Evolutionary conservation across 2,888 invertebrate species (phyloP).

Genomic region (Autographa pulchrina): DNA sequence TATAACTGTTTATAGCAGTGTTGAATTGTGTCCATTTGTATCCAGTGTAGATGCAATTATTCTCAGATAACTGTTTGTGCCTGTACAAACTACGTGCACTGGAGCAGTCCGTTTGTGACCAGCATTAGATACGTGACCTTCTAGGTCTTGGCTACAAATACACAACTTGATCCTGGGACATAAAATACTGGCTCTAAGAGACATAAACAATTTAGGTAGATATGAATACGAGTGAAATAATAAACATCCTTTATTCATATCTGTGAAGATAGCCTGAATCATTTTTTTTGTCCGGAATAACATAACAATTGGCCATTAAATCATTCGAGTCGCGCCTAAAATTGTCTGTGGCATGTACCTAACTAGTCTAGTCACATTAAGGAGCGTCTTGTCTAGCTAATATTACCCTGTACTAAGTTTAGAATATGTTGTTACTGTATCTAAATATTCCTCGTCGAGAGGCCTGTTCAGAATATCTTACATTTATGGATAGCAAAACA

Average conservation of each 20-base stretch:
- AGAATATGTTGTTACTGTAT: conserved; percentile 8
- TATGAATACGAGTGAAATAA: not conserved
- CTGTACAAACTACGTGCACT: conserved; percentile 51
- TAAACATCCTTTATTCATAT: not conserved
- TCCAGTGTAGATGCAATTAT: conserved; percentile 68
- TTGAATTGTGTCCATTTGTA: conserved; percentile 76
- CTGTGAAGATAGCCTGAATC: conserved; percentile 18
- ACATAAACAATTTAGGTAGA: too few relatives aligned
- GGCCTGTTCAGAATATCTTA: not conserved
- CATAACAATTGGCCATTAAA: conserved; percentile 53
- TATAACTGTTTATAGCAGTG: conserved; percentile 72
- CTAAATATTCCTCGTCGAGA: not conserved
- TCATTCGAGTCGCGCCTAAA: conserved; percentile 42
- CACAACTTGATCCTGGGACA: too few relatives aligned
- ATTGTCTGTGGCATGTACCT: conserved; percentile 30
- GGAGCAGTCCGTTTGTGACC: conserved; percentile 42
- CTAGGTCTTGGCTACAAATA: not conserved
- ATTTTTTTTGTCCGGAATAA: conserved; percentile 48
- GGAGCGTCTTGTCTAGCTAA: conserved; percentile 22
- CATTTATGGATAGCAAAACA: not conserved
- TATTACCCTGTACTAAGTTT: conserved; percentile 16
- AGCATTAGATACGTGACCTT: conserved; percentile 23
- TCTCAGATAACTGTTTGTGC: conserved; percentile 65
- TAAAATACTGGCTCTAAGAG: too few relatives aligned
- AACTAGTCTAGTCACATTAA: conserved; percentile 15